Base-by-base conservation (phyloP, 2,797 vertebrate species). In the Helicolenus hilgendorfi region DNA sequence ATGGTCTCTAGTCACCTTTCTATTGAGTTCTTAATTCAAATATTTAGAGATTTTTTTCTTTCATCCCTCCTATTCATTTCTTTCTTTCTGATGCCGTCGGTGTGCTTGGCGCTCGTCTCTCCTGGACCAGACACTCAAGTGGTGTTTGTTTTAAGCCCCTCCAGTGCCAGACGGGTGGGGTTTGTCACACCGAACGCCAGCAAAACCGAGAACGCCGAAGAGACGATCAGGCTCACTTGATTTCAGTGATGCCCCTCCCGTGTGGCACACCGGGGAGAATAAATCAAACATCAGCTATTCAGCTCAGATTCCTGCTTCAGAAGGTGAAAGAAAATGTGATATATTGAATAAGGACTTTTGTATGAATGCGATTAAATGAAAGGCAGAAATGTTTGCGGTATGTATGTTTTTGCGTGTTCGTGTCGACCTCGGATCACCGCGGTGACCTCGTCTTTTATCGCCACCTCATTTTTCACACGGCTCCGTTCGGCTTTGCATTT, bases 61-160 rank as follows among this genome's bases (percentile, higher is more conserved):
- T 41, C 6, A 6, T 41, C 58, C 41, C 11, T 15, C 18, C 20
- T 7, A 3, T 64, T 35, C 65, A 5, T 49, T 18, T 7, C 2
- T 24, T 59, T 7, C 56, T n/a, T 15, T 60, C 29, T 18, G 59
- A 63, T 24, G 72, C 38, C 36, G 24, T 62, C 31, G 24, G 29
- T 27, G 9, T 35, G 60, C 45, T 49, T 15, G 22, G 49, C 24
- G 1, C 63, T 73, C 31, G 2, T 11, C 45, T 13, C 45, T 26
- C 18, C 29, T 60, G 72, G 64, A 62, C 71, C 22, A 5, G 22
- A 36, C 38, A 3, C 58, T 38, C 22, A 2, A 13, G 53, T 2
- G 14, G 29, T 45, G 64, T 79, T 85, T 79, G 77, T 74, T 75
- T 79, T 41, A 55, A 41, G 56, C n/a, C 22, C 63, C 58, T 63